Conservation (phyloP, 2,797 vertebrate species). For the Vireo griseus region DNA sequence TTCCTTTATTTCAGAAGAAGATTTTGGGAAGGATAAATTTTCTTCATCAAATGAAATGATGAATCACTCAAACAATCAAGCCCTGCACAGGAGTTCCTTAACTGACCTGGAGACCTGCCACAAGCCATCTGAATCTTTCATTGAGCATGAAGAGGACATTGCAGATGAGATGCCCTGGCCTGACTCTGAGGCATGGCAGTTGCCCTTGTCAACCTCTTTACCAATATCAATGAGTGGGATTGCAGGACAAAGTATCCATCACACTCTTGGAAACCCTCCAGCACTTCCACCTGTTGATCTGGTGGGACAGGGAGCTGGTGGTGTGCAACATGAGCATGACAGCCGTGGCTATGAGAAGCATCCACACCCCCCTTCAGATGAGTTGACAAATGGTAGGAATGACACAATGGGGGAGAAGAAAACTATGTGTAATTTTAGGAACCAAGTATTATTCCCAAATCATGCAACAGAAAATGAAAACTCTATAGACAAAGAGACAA, state of each 20-base stretch:
- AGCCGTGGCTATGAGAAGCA: neutral
- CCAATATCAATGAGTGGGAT: neutral
- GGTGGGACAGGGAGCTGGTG: neutral
- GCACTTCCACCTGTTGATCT: neutral
- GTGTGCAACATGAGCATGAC: neutral
- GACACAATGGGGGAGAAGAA: neutral
- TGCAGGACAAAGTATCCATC: neutral
- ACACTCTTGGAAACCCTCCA: neutral
- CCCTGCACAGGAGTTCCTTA: neutral
- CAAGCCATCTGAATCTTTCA: neutral
- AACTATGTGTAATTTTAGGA: neutral
- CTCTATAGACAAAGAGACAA: neutral
- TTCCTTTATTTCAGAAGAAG: neutral
- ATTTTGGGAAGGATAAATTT: neutral
- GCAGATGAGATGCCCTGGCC: neutral
- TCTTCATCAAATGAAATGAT: neutral
- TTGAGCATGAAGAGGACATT: neutral
- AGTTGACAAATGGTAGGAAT: neutral
- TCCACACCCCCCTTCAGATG: neutral
- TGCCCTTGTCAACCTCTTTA: neutral
- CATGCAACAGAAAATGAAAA: neutral
- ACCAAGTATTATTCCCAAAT: neutral
- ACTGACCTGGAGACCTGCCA: constrained; percentile 21
- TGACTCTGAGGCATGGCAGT: neutral
- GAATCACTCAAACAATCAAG: neutral